phyloP scores from a whole-genome alignment of 2,888 invertebrate genomes.

The Microplitis manilae region DNA sequence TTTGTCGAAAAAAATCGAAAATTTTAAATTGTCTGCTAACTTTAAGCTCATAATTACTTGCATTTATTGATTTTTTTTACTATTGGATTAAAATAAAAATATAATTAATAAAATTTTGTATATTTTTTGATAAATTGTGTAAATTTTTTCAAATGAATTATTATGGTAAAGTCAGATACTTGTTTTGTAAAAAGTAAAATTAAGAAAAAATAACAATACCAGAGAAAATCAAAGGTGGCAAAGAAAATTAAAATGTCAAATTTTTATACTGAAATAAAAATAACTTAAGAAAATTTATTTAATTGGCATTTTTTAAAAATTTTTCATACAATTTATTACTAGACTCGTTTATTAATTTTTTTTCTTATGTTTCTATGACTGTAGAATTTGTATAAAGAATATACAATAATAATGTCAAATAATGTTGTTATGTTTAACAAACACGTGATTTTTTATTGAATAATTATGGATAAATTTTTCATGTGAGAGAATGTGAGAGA shows the following conservation, averaged over 20 bases:
- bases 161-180: background rate
- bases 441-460: conserved; percentile 6
- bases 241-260: background rate
- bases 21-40: too few species aligned
- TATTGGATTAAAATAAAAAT: too few species aligned
- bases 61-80: too few species aligned
- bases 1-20: too few species aligned
- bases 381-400: conserved; percentile 1
- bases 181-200: background rate
- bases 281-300: background rate
- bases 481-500: conserved; percentile 4
- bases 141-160: background rate
- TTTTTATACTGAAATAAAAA: background rate
- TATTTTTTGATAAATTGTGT: background rate
- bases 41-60: too few species aligned
- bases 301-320: background rate
- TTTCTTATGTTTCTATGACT: background rate
- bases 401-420: conserved; percentile 1
- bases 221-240: background rate
- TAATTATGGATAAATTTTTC: conserved; percentile 22
- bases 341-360: background rate
- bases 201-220: background rate
- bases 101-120: too few species aligned
- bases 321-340: background rate
- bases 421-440: conserved; percentile 14